Conservation (phyloP, 2,113 vertebrate genomes). For the Odobenus rosmarus region DNA sequence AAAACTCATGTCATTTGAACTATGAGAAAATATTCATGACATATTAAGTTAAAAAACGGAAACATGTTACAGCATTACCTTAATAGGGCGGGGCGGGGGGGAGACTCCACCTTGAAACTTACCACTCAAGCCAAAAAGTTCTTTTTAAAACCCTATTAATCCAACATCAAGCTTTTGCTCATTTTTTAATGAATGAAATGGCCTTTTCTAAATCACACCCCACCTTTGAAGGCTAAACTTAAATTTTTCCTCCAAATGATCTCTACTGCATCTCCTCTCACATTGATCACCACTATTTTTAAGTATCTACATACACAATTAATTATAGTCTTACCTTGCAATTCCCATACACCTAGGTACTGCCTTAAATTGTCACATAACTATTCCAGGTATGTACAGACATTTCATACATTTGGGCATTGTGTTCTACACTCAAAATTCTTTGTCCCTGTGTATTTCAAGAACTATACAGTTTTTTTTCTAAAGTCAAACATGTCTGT, state of each 20-base stretch:
- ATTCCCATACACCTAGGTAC: not conserved
- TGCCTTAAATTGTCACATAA: not conserved
- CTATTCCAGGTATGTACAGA: not conserved
- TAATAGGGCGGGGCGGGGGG: not conserved
- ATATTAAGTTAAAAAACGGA: not conserved
- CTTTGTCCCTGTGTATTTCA: conserved; percentile 1
- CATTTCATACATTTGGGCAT: not conserved
- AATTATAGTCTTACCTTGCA: not conserved
- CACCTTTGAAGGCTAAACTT: not conserved
- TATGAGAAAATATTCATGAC: conserved; percentile 29
- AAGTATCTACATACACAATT: not conserved
- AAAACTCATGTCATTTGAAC: not conserved
- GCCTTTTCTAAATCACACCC: not conserved
- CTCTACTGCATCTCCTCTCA: not conserved
- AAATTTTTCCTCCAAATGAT: not conserved
- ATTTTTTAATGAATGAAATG: conserved; percentile 16
- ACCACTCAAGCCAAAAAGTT: not conserved
- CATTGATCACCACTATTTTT: not conserved
- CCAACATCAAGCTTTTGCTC: not conserved
- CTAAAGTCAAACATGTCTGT: not conserved
- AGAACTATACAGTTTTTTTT: not conserved
- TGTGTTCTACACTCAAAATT: conserved; percentile 38
- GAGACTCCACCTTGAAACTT: not conserved
- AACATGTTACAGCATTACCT: not conserved
- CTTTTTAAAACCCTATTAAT: not conserved